phyloP scores from a whole-genome alignment of 2,113 vertebrate genomes.

The Neodon shergylaensis region DNA sequence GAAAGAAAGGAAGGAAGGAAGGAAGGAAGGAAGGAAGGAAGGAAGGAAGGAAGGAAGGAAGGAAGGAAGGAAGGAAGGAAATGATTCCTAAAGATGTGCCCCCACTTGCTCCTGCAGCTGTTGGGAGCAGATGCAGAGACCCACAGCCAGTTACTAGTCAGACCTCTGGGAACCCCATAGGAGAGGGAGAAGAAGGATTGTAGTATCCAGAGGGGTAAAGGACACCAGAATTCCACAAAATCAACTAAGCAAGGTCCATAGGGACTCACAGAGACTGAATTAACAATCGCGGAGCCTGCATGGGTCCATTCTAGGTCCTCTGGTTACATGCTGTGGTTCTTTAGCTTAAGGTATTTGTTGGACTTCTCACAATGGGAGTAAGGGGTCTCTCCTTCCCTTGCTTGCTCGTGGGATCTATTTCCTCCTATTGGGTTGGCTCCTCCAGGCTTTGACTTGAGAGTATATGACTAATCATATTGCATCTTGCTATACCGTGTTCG shows the following conservation, averaged over 20 bases:
- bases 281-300: neutral
- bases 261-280: neutral
- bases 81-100: neutral
- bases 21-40: accelerated
- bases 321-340: neutral
- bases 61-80: no score
- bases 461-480: neutral
- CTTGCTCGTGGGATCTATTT: neutral
- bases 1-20: no score
- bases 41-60: no score
- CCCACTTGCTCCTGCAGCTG: neutral
- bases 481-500: neutral
- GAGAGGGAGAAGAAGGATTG: neutral
- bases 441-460: neutral
- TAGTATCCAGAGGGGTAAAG: neutral
- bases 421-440: neutral
- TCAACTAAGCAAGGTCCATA: neutral
- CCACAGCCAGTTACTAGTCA: neutral
- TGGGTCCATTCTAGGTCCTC: neutral
- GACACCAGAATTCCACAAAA: neutral
- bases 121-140: neutral
- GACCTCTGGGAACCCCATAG: neutral
- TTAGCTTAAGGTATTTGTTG: neutral
- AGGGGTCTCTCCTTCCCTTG: neutral
- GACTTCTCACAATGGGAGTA: neutral